Percentiles rank a stretch among this genome's conserved stretches.
Evolutionary conservation across 2,888 invertebrate genomes (phyloP).

Genomic region (Gryllus longicercus): DNA sequence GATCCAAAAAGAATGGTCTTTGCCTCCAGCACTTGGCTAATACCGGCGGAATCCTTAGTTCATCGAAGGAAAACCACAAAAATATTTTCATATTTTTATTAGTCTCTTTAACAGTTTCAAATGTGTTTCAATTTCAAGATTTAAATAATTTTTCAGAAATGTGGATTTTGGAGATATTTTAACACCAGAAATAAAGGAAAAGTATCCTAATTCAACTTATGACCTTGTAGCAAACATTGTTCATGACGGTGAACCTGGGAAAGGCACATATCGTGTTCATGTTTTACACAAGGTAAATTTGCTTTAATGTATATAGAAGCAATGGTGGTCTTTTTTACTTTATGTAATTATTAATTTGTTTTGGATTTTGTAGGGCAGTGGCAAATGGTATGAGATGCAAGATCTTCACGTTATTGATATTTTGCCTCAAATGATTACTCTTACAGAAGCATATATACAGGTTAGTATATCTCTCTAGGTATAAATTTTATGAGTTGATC

Average conservation of each 20-base stretch:
- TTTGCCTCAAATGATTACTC: conserved; percentile 97
- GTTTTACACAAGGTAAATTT: conserved; percentile 69
- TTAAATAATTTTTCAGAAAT: conserved; percentile 61
- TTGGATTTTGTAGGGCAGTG: conserved; percentile 56
- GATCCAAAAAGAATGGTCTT: no score
- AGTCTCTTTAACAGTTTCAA: not conserved
- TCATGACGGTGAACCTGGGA: conserved; percentile 94
- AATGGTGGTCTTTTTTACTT: not conserved
- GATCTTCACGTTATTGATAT: conserved; percentile 98
- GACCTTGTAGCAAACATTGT: conserved; percentile 98
- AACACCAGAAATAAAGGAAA: conserved; percentile 75
- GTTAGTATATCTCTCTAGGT: conserved; percentile 44
- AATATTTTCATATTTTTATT: no score
- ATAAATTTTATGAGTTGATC: no score
- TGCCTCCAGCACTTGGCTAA: no score
- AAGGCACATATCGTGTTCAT: conserved; percentile 93
- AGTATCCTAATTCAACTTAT: conserved; percentile 81
- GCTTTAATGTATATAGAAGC: not conserved
- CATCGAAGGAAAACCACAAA: no score
- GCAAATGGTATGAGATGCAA: conserved; percentile 86
- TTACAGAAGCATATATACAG: conserved; percentile 98
- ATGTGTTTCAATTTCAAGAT: not conserved
- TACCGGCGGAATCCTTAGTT: no score
- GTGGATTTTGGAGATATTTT: conserved; percentile 96
- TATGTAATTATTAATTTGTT: not conserved